Base-by-base conservation (phyloP, 2,888 invertebrate species). In the Willowsia nigromaculata region DNA sequence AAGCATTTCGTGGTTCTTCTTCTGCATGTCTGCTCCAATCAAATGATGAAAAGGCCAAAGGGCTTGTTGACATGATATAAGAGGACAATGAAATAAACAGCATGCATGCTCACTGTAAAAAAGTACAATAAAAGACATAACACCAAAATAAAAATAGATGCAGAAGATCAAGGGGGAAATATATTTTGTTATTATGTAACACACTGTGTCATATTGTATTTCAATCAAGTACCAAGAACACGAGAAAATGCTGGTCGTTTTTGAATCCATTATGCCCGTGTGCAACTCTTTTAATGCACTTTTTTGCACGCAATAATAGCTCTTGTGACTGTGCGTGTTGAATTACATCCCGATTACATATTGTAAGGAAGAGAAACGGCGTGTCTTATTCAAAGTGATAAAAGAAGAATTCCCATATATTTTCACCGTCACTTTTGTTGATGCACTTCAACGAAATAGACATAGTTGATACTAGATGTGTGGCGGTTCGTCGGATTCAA, bases 21-120 rank as follows among this genome's bases (percentile, higher is more conserved):
- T 80, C 30, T 85, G n/a, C 40, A 53, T 85, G 81, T 85, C 74
- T 27, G n/a, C 68, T 86, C 90, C 90, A 90, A 90, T 90, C 90
- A 90, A 85, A 86, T 81, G 65, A 84, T 84, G 43, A 84, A 71
- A 82, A 71, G 68, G 56, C 80, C 68, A 71, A 82, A 76, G 89
- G 85, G 82, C 85, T 80, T 62, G 82, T 85, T 85, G 85, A 85
- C 82, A 85, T 82, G 81, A 85, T 85, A 81, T 47, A 62, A 84
- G 47, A 65, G 40, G 81, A 88, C 62, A 76, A 50, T 78, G n/a
- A 71, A 74, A 68, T 33, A 30, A 18, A 30, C 25, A 9, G 15
- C 6, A 62, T 30, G 3, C 18, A 74, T 5, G 40, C 30, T 25
- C 5, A 76, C 59, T 56, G 84, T 50, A 59, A 85, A 59, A 74